Evolutionary conservation across 2,888 invertebrate genomes (phyloP), one percentile per base, ranked within the genome.

Genomic region (Troilus luridus): DNA sequence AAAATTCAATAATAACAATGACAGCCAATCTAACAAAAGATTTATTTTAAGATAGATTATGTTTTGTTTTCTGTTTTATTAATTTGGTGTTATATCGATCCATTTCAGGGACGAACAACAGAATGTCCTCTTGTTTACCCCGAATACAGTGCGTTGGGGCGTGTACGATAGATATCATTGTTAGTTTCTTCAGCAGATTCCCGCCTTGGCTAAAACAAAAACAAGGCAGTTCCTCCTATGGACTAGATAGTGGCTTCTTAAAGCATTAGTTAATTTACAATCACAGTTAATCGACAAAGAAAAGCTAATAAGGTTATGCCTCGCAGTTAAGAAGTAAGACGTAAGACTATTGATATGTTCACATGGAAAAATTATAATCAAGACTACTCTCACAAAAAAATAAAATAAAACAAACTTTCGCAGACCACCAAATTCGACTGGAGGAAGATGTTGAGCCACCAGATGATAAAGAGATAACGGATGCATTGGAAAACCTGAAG

Each of bases 81-180:
- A 27, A 41, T 0, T 8, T 17, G 27, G 41, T 77, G 17, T 41
- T 27, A 41, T 5, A 77, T 77, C 72, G 72, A 19, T 41, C 27
- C 72, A 77, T 77, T 77, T 41, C 7, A 41, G 72, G 72, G 41
- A 41, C 72, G 41, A 41, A 77, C 19, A 77, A 77, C 72, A 24
- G 14, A 77, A 17, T 21, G 27, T 77, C 72, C 72, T 77, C 72
- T 77, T 77, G 72, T 77, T 77, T 77, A 77, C 72, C 7, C 72
- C 19, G 41, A 77, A 14, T 77, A 27, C 72, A 41, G 72, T 77
- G 72, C 72, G 41, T 41, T 77, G 27, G 72, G 41, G 12, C 24
- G 72, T 77, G 27, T 41, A 19, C 72, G 72, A 77, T 77, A 77
- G 72, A 77, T 77, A 77, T 77, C 72, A 77, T 77, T 77, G 72